Evolutionary conservation across 2,113 vertebrate genomes (phyloP).

Genomic region (Oryzias javanicus): DNA sequence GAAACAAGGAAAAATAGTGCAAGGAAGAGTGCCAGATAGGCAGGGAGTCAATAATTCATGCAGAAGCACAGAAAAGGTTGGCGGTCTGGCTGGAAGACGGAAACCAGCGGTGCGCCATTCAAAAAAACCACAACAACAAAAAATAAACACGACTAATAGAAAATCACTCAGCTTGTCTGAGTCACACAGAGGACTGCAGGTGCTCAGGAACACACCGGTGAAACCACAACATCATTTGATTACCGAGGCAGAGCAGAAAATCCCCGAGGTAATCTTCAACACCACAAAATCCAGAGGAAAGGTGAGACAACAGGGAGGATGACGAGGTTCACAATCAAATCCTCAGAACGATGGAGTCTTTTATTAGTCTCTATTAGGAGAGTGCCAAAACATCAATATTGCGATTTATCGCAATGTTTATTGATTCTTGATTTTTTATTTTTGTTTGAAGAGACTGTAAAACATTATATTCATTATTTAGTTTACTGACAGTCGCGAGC

Average conservation of each 20-base stretch:
- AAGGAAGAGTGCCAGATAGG: background rate
- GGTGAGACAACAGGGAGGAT: background rate
- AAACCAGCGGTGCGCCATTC: slow-evolving; percentile 11
- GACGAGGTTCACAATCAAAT: slow-evolving; percentile 13
- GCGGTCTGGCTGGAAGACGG: slow-evolving; percentile 10
- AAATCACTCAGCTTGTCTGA: slow-evolving; percentile 22
- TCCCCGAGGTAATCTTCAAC: slow-evolving; percentile 12
- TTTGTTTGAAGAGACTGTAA: too few relatives aligned
- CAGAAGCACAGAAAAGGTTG: slow-evolving; percentile 13
- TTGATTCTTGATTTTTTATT: too few relatives aligned
- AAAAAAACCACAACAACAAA: slow-evolving; percentile 28
- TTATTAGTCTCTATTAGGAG: background rate
- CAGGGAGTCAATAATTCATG: slow-evolving; percentile 46
- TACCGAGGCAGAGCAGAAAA: slow-evolving; percentile 21
- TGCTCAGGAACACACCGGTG: slow-evolving; percentile 11
- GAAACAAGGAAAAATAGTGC: background rate
- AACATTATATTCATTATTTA: too few relatives aligned
- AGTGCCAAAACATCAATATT: too few relatives aligned
- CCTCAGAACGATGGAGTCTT: background rate
- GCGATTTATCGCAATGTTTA: too few relatives aligned
- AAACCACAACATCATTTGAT: slow-evolving; percentile 29
- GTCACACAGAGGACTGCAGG: slow-evolving; percentile 12
- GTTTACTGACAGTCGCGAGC: too few relatives aligned
- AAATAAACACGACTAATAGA: background rate
- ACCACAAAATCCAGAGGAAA: slow-evolving; percentile 13